Evolutionary conservation across 2,888 invertebrate species (phyloP).

Genomic region (Epinotia demarniana): DNA sequence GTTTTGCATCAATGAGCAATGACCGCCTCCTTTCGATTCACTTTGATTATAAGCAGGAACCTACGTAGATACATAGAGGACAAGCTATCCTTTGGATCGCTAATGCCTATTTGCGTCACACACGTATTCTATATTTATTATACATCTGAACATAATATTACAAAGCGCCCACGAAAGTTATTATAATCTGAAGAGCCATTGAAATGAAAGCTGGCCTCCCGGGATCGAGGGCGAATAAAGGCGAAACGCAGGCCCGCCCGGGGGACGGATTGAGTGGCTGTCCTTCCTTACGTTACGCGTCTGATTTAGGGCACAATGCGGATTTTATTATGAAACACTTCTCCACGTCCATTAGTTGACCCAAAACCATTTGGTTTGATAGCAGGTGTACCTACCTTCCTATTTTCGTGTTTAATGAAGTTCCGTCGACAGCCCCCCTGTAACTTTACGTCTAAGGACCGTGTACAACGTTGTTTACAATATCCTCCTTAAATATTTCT

Average conservation of each 20-base stretch:
- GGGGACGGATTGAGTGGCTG: constrained; percentile 58
- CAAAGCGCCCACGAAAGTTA: constrained; percentile 52
- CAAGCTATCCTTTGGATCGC: constrained; percentile 7
- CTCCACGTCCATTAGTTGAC: constrained; percentile 54
- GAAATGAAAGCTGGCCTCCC: constrained; percentile 60
- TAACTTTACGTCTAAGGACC: constrained; percentile 28
- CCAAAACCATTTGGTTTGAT: constrained; percentile 44
- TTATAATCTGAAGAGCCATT: constrained; percentile 65
- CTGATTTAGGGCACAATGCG: constrained; percentile 62
- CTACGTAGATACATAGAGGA: not conserved
- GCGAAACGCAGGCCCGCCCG: constrained; percentile 57
- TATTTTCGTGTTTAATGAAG: constrained; percentile 29
- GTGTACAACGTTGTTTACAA: constrained; percentile 16
- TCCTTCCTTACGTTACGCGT: constrained; percentile 58
- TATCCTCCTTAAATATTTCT: not conserved
- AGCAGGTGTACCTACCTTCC: constrained; percentile 39
- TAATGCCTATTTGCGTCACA: constrained; percentile 27
- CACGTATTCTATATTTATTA: constrained; percentile 21
- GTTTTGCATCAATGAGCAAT: not conserved
- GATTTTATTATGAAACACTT: constrained; percentile 57
- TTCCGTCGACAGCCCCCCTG: constrained; percentile 2
- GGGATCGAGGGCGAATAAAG: constrained; percentile 57
- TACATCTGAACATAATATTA: constrained; percentile 22
- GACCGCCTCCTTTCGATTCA: not conserved
- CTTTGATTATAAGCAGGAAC: not conserved